Evolutionary conservation across 1,140 invertebrate species (phyloP), one percentile per base, ranked within the genome.

Genomic region (Tyrophagus putrescentiae): DNA sequence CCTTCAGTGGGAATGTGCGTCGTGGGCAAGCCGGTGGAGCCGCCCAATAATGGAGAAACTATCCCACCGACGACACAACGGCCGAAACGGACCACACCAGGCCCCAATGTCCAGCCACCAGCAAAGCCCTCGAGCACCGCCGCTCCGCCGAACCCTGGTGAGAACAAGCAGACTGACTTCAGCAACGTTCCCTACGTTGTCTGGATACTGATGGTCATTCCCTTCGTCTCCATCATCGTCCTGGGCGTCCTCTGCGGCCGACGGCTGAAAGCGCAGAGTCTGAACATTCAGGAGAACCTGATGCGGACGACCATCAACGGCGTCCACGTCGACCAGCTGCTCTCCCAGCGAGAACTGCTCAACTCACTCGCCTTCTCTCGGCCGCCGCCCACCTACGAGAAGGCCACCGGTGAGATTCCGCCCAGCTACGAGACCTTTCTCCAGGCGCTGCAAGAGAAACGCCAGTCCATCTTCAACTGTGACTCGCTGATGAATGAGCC

Each of bases 371-470:
- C 52, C 2, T 9, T 27, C 13, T 54, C 52, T n/a, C 11, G 13
- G 25, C 52, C 52, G 25, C 52, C 52, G 25, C 52, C 52, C 16
- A 27, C 52, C 9, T 54, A 54, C 27, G 52, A 54, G 27, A 54
- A 54, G 25, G 52, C 52, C 1, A 54, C 52, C 1, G 52, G 52
- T 32, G 1, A 32, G 39, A 54, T 54, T 27, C 52, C 52, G 2
- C 52, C 52, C 21, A 32, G 4, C 39, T 54, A 54, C 39, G 52
- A 54, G 27, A 54, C 52, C 21, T 13, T 54, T 11, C 25, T 54
- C n/a, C 27, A 54, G 25, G 13, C 27, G 13, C 25, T 54, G 11
- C 7, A 54, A 32, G 52, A 54, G 25, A 32, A 27, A 33, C 27
- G 25, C n/a, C 52, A 13, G 39, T 54, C 52, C 21, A 48, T 48